These are phyloP conservation scores for Percopsis transmontana DNA, from an alignment of 2,113 vertebrate species.

Conservation along the genomic window DNA sequence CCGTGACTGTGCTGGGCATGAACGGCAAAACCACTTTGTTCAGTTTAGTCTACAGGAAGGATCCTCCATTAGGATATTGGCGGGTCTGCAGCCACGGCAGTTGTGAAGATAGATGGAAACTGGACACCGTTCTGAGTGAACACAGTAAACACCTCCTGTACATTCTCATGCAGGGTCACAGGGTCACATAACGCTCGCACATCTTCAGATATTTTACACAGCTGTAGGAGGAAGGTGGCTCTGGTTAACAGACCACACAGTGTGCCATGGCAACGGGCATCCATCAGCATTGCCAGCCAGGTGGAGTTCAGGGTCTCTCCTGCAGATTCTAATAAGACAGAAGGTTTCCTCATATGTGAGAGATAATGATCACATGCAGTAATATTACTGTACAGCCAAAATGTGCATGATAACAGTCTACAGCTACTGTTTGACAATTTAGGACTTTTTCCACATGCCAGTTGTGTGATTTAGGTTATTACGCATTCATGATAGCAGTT, in stretches of 20 bases:
- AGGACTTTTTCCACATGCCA: too few species aligned
- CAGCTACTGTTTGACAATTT: too few species aligned
- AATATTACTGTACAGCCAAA: neutral
- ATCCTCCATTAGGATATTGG: neutral
- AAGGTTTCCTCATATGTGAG: neutral
- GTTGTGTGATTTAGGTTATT: too few species aligned
- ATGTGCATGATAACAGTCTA: neutral
- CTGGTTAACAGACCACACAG: conserved; percentile 74
- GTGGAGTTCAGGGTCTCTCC: conserved; percentile 35
- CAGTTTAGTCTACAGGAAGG: neutral
- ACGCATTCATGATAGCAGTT: too few species aligned
- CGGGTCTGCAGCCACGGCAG: conserved; percentile 43
- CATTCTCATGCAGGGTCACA: conserved; percentile 54
- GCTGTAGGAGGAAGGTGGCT: conserved; percentile 60
- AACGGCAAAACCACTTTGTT: conserved; percentile 1
- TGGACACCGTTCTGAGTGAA: conserved; percentile 71
- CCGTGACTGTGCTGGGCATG: conserved; percentile 10
- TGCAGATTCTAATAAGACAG: conserved; percentile 40
- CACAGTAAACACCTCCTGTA: conserved; percentile 55
- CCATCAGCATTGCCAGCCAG: conserved; percentile 74
- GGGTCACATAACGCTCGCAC: conserved; percentile 35
- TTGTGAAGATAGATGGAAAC: conserved; percentile 55
- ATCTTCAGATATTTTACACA: conserved; percentile 52
- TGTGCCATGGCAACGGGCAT: conserved; percentile 72
- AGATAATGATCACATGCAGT: neutral